Evolutionary conservation across 2,797 vertebrate genomes (phyloP).

Genomic region (Xenops minutus): DNA sequence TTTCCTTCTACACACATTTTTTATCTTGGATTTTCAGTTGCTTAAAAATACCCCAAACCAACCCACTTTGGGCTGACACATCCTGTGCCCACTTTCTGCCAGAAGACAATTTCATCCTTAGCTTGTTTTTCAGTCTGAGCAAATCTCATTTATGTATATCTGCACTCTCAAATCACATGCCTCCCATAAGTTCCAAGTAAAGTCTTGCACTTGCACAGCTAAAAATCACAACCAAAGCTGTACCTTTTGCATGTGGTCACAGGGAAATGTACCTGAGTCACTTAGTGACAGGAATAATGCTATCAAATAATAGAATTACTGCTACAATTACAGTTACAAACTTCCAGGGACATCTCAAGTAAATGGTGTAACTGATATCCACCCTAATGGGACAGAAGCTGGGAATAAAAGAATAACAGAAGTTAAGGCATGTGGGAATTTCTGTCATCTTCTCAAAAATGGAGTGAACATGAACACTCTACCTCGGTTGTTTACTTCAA

Average conservation of each 20-base stretch:
- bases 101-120: not conserved
- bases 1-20: not conserved
- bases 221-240: not conserved
- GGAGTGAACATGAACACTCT: not conserved
- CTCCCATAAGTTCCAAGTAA: not conserved
- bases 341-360: not conserved
- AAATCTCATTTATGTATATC: not conserved
- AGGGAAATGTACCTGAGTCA: not conserved
- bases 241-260: not conserved
- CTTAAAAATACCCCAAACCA: conserved; percentile 13
- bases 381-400: not conserved
- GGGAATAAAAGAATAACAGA: not conserved
- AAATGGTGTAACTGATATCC: not conserved
- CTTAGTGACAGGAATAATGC: not conserved
- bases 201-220: not conserved
- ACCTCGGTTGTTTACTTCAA: not conserved
- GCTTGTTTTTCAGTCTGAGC: not conserved
- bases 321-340: not conserved
- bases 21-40: not conserved
- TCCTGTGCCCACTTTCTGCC: not conserved
- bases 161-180: not conserved
- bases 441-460: not conserved
- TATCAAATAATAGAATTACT: not conserved
- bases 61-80: not conserved
- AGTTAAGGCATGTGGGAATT: not conserved